Base-by-base conservation (phyloP, 2,888 invertebrate genomes). In the Ornithoptera alexandrae region DNA sequence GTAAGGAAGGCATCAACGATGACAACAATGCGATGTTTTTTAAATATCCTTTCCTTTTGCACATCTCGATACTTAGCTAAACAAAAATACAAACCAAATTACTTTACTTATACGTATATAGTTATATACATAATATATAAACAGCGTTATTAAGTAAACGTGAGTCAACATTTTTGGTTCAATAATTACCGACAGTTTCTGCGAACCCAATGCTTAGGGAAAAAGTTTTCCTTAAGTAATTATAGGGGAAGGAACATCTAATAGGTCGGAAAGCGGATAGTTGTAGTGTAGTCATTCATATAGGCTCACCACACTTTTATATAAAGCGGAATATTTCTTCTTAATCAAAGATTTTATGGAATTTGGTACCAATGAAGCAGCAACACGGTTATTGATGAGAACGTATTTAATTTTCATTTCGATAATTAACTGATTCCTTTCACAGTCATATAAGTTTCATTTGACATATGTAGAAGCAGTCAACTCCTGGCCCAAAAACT, bases 211-310 rank as follows among this genome's bases (percentile, higher is more conserved):
- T 36, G 10, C 60, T 30, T 15, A n/a, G 60, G 7, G n/a, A 7
- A n/a, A 61, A 61, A 61, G 36, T 36, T 61, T 61, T n/a, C 36
- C 36, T 61, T 18, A 24, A 30, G 36, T 61, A 61, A 61, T 61
- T 61, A 61, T 36, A 2, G 60, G 36, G 39, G n/a, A 39, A 36
- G n/a, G 17, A 61, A 36, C 36, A n/a, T 36, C 60, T 30, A 39
- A 61, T n/a, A 61, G 36, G 60, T 39, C 30, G 60, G 30, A 61
- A 61, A 36, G 30, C 60, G 36, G 30, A 61, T 30, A 53, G 53
- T n/a, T 53, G 53, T 53, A 53, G n/a, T n/a, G 53, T 53, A 53
- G 53, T 53, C 24, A 24, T 22, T 22, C 20, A 57, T 18, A 22
- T 22, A 58, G 24, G 58, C 12, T 20, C 15, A 58, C 58, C 58